Evolutionary conservation across 2,113 vertebrate genomes (phyloP).

Genomic region (Microtus richardsoni): DNA sequence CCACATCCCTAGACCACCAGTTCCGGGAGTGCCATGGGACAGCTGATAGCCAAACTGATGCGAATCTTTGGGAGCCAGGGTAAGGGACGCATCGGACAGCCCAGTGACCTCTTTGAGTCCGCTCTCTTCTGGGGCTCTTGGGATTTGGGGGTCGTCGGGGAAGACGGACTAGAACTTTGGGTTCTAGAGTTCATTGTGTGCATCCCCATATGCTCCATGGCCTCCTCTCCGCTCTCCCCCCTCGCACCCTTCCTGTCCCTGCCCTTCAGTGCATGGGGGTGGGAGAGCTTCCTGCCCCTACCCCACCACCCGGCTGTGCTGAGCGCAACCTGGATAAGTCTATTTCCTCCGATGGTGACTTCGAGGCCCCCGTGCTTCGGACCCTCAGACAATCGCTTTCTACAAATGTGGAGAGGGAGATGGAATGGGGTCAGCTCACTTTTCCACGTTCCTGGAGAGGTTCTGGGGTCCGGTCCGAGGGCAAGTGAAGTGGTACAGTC

Average conservation of each 20-base stretch:
- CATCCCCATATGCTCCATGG: background rate
- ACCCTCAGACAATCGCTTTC: background rate
- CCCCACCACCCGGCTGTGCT: background rate
- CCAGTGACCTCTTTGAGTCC: background rate
- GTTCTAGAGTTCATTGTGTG: background rate
- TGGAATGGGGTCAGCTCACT: background rate
- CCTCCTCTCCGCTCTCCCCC: background rate
- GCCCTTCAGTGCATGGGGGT: background rate
- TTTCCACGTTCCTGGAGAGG: background rate
- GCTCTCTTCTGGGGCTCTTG: background rate
- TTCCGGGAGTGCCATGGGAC: conserved; percentile 55
- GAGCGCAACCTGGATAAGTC: fast-evolving
- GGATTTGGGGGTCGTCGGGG: background rate
- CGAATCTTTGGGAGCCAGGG: conserved; percentile 71
- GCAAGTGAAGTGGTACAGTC: background rate
- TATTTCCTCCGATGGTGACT: background rate
- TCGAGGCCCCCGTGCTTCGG: background rate
- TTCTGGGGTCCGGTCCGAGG: background rate
- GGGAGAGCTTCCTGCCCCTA: background rate
- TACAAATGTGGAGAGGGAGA: background rate
- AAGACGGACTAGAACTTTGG: background rate
- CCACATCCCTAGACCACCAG: background rate
- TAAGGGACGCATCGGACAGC: background rate
- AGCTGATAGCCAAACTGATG: conserved; percentile 76
- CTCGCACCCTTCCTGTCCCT: background rate